These are phyloP conservation scores for Aleiodes sp. DNA, from an alignment of 1,140 invertebrate species.

Conservation along the genomic window DNA sequence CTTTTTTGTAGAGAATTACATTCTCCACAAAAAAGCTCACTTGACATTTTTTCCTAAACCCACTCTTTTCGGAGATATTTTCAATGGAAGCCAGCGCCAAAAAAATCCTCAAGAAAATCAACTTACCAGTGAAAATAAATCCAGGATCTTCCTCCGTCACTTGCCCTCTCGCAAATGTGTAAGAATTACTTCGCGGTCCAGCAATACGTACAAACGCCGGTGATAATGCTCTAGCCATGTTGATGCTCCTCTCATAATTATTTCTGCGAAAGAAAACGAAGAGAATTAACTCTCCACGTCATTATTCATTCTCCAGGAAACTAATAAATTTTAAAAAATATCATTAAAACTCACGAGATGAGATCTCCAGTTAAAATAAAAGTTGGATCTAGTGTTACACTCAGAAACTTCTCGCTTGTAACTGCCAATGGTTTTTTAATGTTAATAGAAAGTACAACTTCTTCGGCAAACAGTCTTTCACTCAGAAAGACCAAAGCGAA, in stretches of 20 bases:
- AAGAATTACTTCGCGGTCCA: constrained; percentile 67
- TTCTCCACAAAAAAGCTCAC: too few species aligned
- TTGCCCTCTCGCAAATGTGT: constrained; percentile 59
- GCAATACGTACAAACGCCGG: constrained; percentile 72
- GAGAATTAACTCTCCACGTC: background rate
- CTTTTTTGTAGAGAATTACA: too few species aligned
- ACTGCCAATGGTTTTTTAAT: constrained; percentile 63
- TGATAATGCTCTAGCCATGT: constrained; percentile 69
- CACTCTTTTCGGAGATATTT: too few species aligned
- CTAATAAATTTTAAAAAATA: background rate
- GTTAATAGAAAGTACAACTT: constrained; percentile 51
- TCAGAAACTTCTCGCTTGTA: constrained; percentile 72
- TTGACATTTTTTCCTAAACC: too few species aligned
- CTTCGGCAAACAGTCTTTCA: constrained; percentile 33
- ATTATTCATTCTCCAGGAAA: background rate
- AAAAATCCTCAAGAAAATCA: background rate
- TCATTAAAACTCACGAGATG: constrained; percentile 58
- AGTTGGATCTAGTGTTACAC: constrained; percentile 71
- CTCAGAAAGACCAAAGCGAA: constrained; percentile 30
- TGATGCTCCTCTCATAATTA: constrained; percentile 45
- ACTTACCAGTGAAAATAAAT: constrained; percentile 49
- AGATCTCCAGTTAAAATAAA: constrained; percentile 55
- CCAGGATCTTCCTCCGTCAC: constrained; percentile 46
- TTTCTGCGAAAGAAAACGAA: constrained; percentile 42
- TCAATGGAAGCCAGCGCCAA: too few species aligned